phyloP scores from a whole-genome alignment of 2,113 vertebrate genomes.

The Ellobius talpinus region DNA sequence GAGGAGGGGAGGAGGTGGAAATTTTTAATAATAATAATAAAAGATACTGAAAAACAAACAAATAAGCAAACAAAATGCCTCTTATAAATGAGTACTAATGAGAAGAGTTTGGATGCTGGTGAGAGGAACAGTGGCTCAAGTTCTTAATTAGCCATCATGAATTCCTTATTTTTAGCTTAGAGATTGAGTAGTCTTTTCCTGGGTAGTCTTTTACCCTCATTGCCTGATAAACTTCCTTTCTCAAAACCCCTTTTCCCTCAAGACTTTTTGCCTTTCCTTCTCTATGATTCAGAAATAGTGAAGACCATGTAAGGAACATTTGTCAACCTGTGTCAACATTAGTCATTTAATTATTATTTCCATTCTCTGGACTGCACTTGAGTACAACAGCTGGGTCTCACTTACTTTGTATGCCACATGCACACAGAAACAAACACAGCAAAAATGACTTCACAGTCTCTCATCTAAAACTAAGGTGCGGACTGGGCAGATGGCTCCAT shows the following conservation, averaged over 20 bases:
- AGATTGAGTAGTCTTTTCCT: neutral
- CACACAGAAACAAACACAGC: neutral
- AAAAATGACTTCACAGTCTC: no score
- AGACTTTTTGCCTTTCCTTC: neutral
- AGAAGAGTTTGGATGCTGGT: neutral
- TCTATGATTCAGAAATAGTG: neutral
- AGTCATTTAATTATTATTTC: neutral
- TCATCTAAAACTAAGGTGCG: neutral
- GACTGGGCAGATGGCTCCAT: no score
- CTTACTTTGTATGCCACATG: neutral
- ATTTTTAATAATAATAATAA: no score
- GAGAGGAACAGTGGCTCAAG: neutral
- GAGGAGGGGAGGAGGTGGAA: no score
- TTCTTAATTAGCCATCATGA: neutral
- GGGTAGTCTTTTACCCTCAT: neutral
- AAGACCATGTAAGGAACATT: neutral
- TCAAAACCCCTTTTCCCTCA: neutral
- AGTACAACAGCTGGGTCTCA: neutral
- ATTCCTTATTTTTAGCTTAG: neutral
- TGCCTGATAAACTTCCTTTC: neutral
- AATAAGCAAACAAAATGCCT: no score
- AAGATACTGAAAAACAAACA: no score
- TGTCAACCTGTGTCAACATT: neutral
- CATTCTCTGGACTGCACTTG: neutral
- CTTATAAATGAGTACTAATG: neutral